Base-by-base conservation (phyloP, 2,888 invertebrate species). In the Drosophila subsilvestris region DNA sequence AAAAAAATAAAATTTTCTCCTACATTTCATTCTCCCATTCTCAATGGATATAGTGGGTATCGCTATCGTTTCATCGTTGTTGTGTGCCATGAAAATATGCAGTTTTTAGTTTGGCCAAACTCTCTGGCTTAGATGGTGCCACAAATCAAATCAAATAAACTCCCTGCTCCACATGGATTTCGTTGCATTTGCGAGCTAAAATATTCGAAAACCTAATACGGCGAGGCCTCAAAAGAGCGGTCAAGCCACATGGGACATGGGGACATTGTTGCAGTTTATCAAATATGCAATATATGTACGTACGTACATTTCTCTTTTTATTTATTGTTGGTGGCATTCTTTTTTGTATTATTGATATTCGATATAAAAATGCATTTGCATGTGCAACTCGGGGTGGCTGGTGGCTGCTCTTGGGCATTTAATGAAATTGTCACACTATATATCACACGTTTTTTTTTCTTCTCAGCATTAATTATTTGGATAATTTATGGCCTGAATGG, bases 401-500 rank as follows among this genome's bases (percentile, higher is more conserved):
- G 20, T 14, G 37, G n/a, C 1, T 56, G 14, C 58, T 75, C 59
- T 47, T 65, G 80, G 79, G 85, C 60, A 62, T 80, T 80, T 78
- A 80, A 83, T 83, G 61, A 84, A 86, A 67, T 69, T 67, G 72
- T 66, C 48, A 29, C 55, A 56, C 49, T 48, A 47, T 65, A 44
- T 65, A 60, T 74, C 55, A 54, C 57, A 37, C 48, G 56, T 56
- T 45, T 57, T 57, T 56, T 29, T 14, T 68, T 49, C 32, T 17
- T n/a, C n/a, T n/a, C 18, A 48, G 53, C 55, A 66, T 76, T 81
- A 79, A 88, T 67, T 66, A 62, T 63, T 80, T 80, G 66, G 66
- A 77, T 73, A 83, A 88, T 88, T 88, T 83, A 84, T 73, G 67
- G 67, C 48, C 67, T 59, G 67, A 66, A 72, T 59, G 58, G 60